Conservation (phyloP, 2,797 vertebrate genomes). For the Mormyrops boulengeri region DNA sequence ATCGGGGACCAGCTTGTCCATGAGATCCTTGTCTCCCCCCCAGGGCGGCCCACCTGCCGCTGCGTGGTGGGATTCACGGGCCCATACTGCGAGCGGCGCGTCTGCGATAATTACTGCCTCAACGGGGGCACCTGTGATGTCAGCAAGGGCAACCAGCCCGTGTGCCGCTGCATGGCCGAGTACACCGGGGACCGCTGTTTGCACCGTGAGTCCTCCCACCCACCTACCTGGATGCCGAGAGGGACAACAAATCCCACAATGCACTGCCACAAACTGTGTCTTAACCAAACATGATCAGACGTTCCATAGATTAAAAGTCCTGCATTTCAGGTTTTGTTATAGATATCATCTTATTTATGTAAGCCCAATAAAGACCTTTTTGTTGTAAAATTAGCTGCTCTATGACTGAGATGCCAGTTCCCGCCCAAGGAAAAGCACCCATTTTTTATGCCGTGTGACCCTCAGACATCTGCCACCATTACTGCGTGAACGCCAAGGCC, state of each 20-base stretch:
- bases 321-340: neutral
- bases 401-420: neutral
- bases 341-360: neutral
- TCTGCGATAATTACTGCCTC: conserved; percentile 69
- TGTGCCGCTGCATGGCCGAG: conserved; percentile 66
- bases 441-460: neutral
- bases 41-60: conserved; percentile 72
- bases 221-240: neutral
- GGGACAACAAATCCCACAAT: neutral
- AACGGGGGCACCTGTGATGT: conserved; percentile 71
- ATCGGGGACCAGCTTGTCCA: neutral
- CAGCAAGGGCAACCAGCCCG: conserved; percentile 70
- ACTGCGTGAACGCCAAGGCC: conserved; percentile 73
- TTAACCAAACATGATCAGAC: neutral
- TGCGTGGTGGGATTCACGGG: conserved; percentile 72
- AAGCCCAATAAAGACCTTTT: neutral
- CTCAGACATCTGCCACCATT: conserved; percentile 60
- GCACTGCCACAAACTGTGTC: neutral
- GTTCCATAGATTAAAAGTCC: neutral
- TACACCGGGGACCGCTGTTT: conserved; percentile 75
- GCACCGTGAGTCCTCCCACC: conserved; percentile 62
- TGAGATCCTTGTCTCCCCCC: neutral
- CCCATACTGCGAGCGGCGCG: conserved; percentile 62
- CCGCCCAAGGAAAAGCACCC: neutral
- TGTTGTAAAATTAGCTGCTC: neutral